Conservation (phyloP, 1,140 invertebrate genomes). For the Stegodyphus dumicola region DNA sequence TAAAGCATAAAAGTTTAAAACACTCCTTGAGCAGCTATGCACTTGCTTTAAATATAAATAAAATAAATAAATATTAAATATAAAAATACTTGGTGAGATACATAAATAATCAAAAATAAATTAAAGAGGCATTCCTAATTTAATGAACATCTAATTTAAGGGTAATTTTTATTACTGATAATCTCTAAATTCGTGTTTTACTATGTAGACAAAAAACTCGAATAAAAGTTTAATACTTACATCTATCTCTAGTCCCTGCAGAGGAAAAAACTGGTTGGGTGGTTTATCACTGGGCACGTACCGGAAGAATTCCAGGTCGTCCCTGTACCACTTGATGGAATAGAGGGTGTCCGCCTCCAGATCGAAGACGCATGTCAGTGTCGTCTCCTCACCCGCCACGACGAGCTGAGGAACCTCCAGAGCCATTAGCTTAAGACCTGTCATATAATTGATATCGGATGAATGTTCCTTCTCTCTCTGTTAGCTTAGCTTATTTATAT, state of each 20-base stretch:
- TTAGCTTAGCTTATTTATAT: too few relatives aligned
- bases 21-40: too few relatives aligned
- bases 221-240: slow-evolving; percentile 72
- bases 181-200: too few relatives aligned
- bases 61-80: too few relatives aligned
- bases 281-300: slow-evolving; percentile 79
- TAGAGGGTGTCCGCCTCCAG: slow-evolving; percentile 78
- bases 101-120: too few relatives aligned
- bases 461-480: too few relatives aligned
- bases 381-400: slow-evolving; percentile 75
- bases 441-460: neutral
- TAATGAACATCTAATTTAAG: too few relatives aligned
- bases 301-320: slow-evolving; percentile 81
- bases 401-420: slow-evolving; percentile 78
- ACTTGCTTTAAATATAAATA: too few relatives aligned
- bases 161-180: too few relatives aligned
- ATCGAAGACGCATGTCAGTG: slow-evolving; percentile 81
- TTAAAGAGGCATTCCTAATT: too few relatives aligned
- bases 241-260: slow-evolving; percentile 83
- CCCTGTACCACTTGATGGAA: slow-evolving; percentile 85
- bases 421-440: slow-evolving; percentile 71
- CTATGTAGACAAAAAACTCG: neutral
- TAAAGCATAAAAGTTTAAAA: too few relatives aligned
- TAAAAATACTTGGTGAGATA: too few relatives aligned
- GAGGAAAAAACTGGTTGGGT: slow-evolving; percentile 78